Evolutionary conservation across 2,113 vertebrate genomes (phyloP).

Genomic region (Smithornis capensis): DNA sequence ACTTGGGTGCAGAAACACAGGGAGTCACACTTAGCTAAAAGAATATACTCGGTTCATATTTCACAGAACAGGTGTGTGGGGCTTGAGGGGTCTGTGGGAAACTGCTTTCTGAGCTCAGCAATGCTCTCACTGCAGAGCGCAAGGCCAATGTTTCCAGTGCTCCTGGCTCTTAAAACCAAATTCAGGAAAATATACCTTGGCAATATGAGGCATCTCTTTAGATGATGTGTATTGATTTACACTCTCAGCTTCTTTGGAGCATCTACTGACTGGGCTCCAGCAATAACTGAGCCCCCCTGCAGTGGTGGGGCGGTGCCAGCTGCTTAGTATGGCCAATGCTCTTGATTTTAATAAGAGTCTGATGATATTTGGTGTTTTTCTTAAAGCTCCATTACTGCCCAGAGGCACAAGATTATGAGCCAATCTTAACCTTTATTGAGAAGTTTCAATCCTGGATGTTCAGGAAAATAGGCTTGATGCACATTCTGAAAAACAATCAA

Average conservation of each 20-base stretch:
- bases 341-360: not conserved
- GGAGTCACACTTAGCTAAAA: not conserved
- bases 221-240: not conserved
- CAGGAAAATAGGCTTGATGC: not conserved
- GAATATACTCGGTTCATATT: not conserved
- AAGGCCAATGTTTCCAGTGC: not conserved
- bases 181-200: not conserved
- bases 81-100: not conserved
- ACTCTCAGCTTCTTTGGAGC: not conserved
- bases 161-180: not conserved
- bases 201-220: not conserved
- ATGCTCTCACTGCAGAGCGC: not conserved
- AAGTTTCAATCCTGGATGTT: not conserved
- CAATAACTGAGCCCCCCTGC: not conserved
- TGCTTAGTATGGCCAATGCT: not conserved
- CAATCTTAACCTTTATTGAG: not conserved
- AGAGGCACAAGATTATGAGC: not conserved
- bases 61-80: not conserved
- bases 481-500: not conserved
- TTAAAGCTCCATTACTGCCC: not conserved
- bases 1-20: not conserved
- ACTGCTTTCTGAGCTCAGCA: not conserved
- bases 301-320: not conserved
- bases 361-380: not conserved
- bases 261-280: not conserved